Conservation (phyloP, 2,797 vertebrate genomes). For the Setipinna tenuifilis region DNA sequence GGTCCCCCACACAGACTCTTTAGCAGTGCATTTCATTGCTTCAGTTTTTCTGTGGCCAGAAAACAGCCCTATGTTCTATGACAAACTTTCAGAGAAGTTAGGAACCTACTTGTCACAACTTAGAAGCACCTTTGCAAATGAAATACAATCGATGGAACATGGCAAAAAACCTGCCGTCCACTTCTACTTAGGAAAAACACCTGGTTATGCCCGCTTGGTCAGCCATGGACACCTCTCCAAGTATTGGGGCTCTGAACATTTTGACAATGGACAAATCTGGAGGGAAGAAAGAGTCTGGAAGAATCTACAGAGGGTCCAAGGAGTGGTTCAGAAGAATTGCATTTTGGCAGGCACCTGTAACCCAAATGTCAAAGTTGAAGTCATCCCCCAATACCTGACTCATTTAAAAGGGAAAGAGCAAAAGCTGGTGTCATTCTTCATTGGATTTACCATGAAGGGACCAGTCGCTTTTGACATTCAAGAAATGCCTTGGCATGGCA, state of each 20-base stretch:
- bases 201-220: conserved; percentile 58
- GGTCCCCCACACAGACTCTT: conserved; percentile 21
- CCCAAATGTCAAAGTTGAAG: conserved; percentile 50
- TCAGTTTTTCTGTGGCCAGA: conserved; percentile 65
- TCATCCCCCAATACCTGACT: conserved; percentile 60
- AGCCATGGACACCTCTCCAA: conserved; percentile 48
- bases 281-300: conserved; percentile 50
- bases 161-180: conserved; percentile 63
- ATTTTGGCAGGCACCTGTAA: conserved; percentile 57
- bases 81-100: not conserved
- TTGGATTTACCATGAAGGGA: conserved; percentile 70
- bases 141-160: conserved; percentile 60
- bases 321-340: conserved; percentile 21
- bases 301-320: conserved; percentile 58
- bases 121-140: conserved; percentile 47
- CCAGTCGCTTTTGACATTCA: conserved; percentile 67
- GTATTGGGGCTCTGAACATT: not conserved
- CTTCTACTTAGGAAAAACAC: conserved; percentile 67
- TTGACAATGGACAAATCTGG: conserved; percentile 65
- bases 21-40: conserved; percentile 62
- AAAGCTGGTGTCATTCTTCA: conserved; percentile 62
- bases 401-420: conserved; percentile 51
- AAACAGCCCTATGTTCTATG: accelerated
- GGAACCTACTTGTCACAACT: conserved; percentile 57
- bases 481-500: not conserved